A percentile compares a stretch with the other conserved stretches of the same genome.
phyloP scores from a whole-genome alignment of 30 jellyfish, hydroid and myxozoan species.

The Turritopsis dohrnii region DNA sequence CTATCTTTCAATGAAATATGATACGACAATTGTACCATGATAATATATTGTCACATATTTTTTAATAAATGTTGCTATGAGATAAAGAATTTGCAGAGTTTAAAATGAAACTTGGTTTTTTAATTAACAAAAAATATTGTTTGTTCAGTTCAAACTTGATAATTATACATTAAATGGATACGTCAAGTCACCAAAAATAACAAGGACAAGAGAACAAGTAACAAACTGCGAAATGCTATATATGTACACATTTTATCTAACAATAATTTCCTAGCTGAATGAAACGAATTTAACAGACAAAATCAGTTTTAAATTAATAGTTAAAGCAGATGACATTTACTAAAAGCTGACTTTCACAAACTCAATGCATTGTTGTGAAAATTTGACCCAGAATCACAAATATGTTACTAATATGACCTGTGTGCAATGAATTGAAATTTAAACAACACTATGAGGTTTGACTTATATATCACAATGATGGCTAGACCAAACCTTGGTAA shows the following conservation, averaged over 20 bases:
- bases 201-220: background rate
- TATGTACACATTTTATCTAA: no score
- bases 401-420: background rate
- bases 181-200: background rate
- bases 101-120: background rate
- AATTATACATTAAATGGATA: background rate
- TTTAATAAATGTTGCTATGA: background rate
- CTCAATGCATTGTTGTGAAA: background rate
- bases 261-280: no score
- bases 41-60: background rate
- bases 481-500: background rate
- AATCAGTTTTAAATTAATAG: background rate
- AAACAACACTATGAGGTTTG: no score
- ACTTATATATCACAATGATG: background rate
- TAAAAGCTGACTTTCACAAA: background rate
- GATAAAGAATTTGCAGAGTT: background rate
- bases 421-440: no score
- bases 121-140: background rate
- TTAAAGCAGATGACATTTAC: background rate
- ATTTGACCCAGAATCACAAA: background rate
- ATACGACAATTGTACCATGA: no score
- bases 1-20: background rate
- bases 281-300: no score
- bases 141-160: background rate
- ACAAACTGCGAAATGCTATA: background rate